Conservation (phyloP, 2,113 vertebrate genomes). For the Tachysurus fulvidraco region DNA sequence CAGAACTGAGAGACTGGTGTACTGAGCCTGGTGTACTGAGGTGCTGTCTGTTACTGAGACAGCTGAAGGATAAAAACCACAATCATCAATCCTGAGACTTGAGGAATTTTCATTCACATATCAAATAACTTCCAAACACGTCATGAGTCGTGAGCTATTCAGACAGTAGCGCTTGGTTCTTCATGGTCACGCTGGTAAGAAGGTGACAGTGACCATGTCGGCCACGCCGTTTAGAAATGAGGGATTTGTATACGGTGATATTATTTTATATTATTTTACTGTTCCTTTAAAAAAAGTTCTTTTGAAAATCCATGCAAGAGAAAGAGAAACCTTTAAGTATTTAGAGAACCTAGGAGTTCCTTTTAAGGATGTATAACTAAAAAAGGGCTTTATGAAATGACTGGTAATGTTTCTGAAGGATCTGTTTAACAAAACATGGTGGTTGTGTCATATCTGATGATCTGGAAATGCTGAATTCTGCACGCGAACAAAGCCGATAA, state of each 20-base stretch:
- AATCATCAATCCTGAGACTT: background rate
- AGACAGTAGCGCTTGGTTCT: background rate
- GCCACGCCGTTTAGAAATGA: background rate
- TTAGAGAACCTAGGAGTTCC: too few species aligned
- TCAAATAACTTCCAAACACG: background rate
- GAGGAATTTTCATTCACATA: background rate
- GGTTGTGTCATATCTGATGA: background rate
- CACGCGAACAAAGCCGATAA: background rate
- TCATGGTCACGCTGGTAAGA: background rate
- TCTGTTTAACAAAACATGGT: background rate
- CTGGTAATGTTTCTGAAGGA: background rate
- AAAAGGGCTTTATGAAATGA: background rate
- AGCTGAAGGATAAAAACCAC: background rate
- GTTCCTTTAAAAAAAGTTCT: background rate
- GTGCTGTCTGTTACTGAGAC: background rate
- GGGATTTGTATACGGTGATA: background rate
- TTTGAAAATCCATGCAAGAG: background rate
- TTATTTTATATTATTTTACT: background rate
- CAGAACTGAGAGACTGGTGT: background rate
- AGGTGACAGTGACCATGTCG: background rate
- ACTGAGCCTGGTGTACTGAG: background rate
- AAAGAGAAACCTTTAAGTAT: background rate
- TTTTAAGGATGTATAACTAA: background rate
- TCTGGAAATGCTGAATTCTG: background rate
- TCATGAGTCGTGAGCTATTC: background rate